Base-by-base conservation (phyloP, 2,888 invertebrate genomes). In the Phasia obesa region DNA sequence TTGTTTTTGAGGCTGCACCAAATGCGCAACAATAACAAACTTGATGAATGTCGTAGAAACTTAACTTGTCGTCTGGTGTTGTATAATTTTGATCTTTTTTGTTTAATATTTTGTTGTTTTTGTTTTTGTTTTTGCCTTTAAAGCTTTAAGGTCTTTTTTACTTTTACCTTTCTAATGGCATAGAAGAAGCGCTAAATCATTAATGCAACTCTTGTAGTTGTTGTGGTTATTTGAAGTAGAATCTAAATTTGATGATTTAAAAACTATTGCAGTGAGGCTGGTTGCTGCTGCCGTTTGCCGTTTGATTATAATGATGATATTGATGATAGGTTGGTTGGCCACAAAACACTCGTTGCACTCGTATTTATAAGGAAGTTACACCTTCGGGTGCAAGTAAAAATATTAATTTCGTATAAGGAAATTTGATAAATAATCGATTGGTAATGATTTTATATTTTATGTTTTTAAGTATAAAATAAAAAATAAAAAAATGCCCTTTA, bases 151-250 rank as follows among this genome's bases (percentile, higher is more conserved):
- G 79, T 73, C 47, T 71, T 13, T 35, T 51, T 47, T n/a, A n/a
- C n/a, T 69, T 74, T 75, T 83, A 64, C 23, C 83, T 76, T 83
- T 83, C 79, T 83, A 79, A 79, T 83, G 69, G 70, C 64, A 64
- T 67, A 67, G 35, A 47, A 42, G 53, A 6, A 73, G 23, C 74
- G 64, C 51, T 9, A 65, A 74, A 31, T 21, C 55, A 70, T 47
- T 77, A 44, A 31, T 51, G 44, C 55, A 44, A 44, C 49, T 70
- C 59, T 62, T 47, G 47, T 65, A 49, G 57, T 49, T 57, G 78
- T 47, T 70, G 64, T 75, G 44, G 55, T 78, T 82, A 75, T 75
- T 79, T 67, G 59, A 75, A 75, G 75, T 71, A 75, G 59, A 79
- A 53, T 78, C 75, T 59, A 44, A 60, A 76, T 79, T 77, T 64